A percentile compares a stretch with the other conserved stretches of the same genome.
Conservation (phyloP, 2,888 invertebrate species). For the Horisme vitalbata region DNA sequence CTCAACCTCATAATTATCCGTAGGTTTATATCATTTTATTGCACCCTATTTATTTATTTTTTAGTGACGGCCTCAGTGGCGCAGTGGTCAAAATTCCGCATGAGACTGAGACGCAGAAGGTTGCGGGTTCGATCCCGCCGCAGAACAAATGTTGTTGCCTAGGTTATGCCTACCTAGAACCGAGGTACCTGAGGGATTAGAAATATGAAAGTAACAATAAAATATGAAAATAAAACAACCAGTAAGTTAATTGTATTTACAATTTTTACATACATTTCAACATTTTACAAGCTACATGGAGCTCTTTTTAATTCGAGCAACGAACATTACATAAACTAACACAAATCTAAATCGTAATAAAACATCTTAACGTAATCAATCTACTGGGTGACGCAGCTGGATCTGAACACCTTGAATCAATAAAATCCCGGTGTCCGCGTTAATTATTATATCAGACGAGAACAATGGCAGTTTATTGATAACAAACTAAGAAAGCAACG, state of each 20-base stretch:
- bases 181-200: too few relatives aligned
- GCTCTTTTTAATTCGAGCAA: conserved; percentile 83
- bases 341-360: conserved; percentile 81
- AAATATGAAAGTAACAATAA: too few relatives aligned
- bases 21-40: too few relatives aligned
- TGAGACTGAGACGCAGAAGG: too few relatives aligned
- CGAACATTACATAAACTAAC: conserved; percentile 83
- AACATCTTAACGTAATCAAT: conserved; percentile 74
- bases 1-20: too few relatives aligned
- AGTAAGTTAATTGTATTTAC: conserved; percentile 77
- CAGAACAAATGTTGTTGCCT: too few relatives aligned
- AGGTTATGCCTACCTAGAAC: too few relatives aligned
- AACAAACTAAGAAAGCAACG: conserved; percentile 58
- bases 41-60: too few relatives aligned
- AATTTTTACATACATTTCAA: conserved; percentile 82
- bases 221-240: conserved; percentile 66
- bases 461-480: conserved; percentile 71
- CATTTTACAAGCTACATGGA: conserved; percentile 81
- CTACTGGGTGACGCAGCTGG: conserved; percentile 68
- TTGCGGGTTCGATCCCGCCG: too few relatives aligned
- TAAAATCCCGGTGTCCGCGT: conserved; percentile 73
- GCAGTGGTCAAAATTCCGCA: too few relatives aligned
- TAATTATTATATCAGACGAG: conserved; percentile 49
- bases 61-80: too few relatives aligned
- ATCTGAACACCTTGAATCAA: conserved; percentile 76